Base-by-base conservation (phyloP, 2,797 vertebrate genomes). In the Acipenser oxyrinchus region DNA sequence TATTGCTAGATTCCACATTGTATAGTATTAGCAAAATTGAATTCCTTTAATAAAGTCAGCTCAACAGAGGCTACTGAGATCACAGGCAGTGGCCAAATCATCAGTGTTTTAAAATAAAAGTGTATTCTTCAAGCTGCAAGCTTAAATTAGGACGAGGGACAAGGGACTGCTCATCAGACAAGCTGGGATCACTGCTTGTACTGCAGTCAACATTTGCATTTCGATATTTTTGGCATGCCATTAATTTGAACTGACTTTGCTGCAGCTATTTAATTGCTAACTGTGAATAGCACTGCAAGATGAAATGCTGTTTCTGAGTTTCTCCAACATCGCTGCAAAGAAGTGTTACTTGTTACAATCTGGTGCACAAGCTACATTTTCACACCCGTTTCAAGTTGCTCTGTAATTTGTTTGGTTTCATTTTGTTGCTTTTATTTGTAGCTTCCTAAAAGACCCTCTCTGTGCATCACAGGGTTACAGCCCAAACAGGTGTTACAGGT, bases 1-100 rank as follows among this genome's bases (percentile, higher is more conserved):
- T 69, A 23, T 48, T 11, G 59, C 51, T 62, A 51, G 59, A 66
- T 62, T 55, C 51, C 13, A 50, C 23, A 37, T 51, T 48, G 63
- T 59, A 63, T 58, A 63, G 68, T 59, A 69, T 69, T 69, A 53
- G 63, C 9, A 37, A 51, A 69, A 69, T 69, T 65, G 11, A 69
- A 65, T 69, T 69, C 50, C 10, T 57, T 48, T 60, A 61, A 69
- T 23, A 65, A 51, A 69, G 65, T 65, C 65, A 65, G 49, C 63
- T 69, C 37, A 48, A 53, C 57, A 60, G 51, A 37, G 58, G 55
- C 64, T 58, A 49, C 61, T 60, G 57, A 69, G 65, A 65, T 52
- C 63, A 65, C 63, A 69, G 62, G 63, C 64, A 8, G 51, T 63
- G 51, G 64, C 64, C 8, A 52, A 66, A 61, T 66, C 63, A 63